Evolutionary conservation across 2,113 vertebrate species (phyloP).

Genomic region (Saccopteryx bilineata): DNA sequence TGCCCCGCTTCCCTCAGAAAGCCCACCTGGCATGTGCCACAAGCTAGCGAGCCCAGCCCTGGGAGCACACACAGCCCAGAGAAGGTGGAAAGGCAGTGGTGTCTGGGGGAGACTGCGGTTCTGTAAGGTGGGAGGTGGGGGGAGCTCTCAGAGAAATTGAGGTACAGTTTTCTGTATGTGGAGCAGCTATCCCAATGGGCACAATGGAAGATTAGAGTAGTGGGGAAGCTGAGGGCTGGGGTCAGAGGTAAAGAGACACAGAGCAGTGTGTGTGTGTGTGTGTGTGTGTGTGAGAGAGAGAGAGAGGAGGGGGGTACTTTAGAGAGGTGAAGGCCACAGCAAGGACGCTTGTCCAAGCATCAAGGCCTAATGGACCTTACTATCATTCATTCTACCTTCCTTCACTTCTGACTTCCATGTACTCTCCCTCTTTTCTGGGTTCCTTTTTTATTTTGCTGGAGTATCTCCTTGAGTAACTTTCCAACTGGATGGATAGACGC

Average conservation of each 20-base stretch:
- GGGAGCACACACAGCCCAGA: no score
- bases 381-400: background rate
- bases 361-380: background rate
- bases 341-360: background rate
- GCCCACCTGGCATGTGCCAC: background rate
- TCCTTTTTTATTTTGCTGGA: background rate
- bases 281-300: no score
- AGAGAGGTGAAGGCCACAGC: background rate
- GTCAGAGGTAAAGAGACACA: background rate
- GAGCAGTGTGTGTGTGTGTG: background rate
- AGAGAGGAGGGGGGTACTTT: no score
- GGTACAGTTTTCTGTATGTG: background rate
- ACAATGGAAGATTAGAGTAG: background rate
- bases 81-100: background rate
- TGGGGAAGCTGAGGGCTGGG: background rate
- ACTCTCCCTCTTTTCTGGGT: background rate
- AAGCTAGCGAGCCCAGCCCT: background rate
- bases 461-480: background rate
- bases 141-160: background rate
- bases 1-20: background rate
- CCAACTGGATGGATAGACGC: background rate
- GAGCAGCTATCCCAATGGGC: background rate
- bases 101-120: background rate
- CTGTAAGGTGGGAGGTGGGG: no score
- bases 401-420: background rate